Conservation (phyloP, 2,113 vertebrate genomes). For the Nanorana parkeri region DNA sequence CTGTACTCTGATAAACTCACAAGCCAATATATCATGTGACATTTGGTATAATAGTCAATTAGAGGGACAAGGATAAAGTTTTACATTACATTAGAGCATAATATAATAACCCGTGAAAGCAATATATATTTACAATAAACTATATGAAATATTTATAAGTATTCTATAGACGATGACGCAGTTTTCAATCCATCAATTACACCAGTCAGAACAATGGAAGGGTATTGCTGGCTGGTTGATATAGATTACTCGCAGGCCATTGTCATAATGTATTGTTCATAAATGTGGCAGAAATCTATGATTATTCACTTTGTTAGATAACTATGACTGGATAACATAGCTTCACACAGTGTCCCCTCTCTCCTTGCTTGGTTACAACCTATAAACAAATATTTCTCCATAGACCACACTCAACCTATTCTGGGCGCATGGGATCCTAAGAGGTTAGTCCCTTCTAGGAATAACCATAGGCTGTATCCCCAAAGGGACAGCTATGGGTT, state of each 20-base stretch:
- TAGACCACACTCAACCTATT: conserved; percentile 53
- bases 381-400: conserved; percentile 55
- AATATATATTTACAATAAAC: not conserved
- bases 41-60: not conserved
- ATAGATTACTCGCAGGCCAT: too few species aligned
- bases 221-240: too few species aligned
- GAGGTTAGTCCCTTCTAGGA: conserved; percentile 46
- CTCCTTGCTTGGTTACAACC: not conserved
- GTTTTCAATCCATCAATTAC: too few species aligned
- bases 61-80: not conserved
- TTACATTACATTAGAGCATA: not conserved
- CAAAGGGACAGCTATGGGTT: not conserved
- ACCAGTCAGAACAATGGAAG: too few species aligned
- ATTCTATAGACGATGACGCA: too few species aligned
- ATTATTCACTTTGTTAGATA: not conserved
- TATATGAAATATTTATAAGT: too few species aligned
- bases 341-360: conserved; percentile 12
- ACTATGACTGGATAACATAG: conserved; percentile 3
- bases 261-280: too few species aligned
- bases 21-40: not conserved
- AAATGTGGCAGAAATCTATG: not conserved
- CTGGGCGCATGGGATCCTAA: conserved; percentile 23
- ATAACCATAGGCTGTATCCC: conserved; percentile 29
- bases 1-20: not conserved
- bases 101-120: not conserved